A percentile compares a stretch with the other conserved stretches of the same genome.
Evolutionary conservation across 2,888 invertebrate species (phyloP).

Genomic region (Dasysyrphus albostriatus): DNA sequence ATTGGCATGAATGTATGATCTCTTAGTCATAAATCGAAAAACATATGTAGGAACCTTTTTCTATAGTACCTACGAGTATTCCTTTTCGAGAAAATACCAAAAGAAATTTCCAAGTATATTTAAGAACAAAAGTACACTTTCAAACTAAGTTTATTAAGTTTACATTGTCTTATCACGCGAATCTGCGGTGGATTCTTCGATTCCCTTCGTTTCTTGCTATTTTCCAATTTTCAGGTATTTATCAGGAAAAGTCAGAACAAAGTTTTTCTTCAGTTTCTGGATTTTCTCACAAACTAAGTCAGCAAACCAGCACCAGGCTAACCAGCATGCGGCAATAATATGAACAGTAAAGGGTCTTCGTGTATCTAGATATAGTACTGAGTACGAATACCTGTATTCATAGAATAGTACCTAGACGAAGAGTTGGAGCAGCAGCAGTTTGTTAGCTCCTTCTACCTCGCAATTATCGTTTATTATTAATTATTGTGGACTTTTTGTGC

Average conservation of each 20-base stretch:
- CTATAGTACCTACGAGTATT: background rate
- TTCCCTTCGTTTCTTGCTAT: constrained; percentile 69
- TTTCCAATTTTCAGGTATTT: constrained; percentile 68
- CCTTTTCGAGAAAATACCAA: constrained; percentile 28
- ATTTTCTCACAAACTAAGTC: constrained; percentile 63
- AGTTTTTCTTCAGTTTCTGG: constrained; percentile 33
- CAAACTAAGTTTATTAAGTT: constrained; percentile 68
- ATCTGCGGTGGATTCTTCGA: constrained; percentile 69
- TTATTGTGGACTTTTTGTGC: constrained; percentile 75
- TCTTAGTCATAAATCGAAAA: constrained; percentile 64
- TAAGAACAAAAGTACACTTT: constrained; percentile 30
- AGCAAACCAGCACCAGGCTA: constrained; percentile 30
- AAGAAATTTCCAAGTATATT: constrained; percentile 12
- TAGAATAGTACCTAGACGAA: constrained; percentile 13
- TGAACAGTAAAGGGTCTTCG: constrained; percentile 40
- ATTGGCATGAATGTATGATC: constrained; percentile 60
- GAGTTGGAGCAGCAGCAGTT: constrained; percentile 53
- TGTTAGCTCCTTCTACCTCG: constrained; percentile 66
- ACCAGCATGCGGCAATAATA: constrained; percentile 42
- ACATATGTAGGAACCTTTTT: constrained; percentile 2
- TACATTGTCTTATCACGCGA: constrained; percentile 75
- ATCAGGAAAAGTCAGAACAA: constrained; percentile 61
- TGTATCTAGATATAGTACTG: background rate
- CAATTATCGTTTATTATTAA: constrained; percentile 76
- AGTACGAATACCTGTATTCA: constrained; percentile 7